Base-by-base conservation (phyloP, 2,888 invertebrate genomes). In the Barypeithes pellucidus region DNA sequence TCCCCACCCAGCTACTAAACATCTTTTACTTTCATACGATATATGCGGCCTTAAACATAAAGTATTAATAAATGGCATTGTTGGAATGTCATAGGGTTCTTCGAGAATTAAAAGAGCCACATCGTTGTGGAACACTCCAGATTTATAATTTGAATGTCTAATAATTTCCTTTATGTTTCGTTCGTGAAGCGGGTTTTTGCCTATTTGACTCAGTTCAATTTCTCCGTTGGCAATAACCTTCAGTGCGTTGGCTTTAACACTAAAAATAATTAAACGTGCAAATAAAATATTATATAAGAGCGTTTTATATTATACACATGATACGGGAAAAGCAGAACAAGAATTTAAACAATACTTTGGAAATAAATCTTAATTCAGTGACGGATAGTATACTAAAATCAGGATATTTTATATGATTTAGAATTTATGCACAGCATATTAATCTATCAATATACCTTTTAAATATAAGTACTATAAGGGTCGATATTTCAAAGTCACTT, bases 221-320 rank as follows among this genome's bases (percentile, higher is more conserved):
- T 86, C 93, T 92, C 94, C 94, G 93, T 83, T 94, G 93, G 0
- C 93, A 92, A 0, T 92, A 90, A 90, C 85, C 79, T 87, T 88
- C 36, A 81, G 72, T 16, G 75, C 61, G 0, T 59, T 22, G 0
- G 75, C 62, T 50, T 70, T 65, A 2, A 11, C 5, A 20, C 47
- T 69, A 24, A 22, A n/a, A n/a, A n/a, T n/a, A n/a, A n/a, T n/a
- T n/a, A n/a, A n/a, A n/a, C n/a, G n/a, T n/a, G n/a, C n/a, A n/a
- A n/a, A n/a, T n/a, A n/a, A n/a, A n/a, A n/a, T n/a, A n/a, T n/a
- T n/a, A n/a, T n/a, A n/a, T n/a, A n/a, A n/a, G n/a, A n/a, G n/a
- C n/a, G n/a, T n/a, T n/a, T n/a, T n/a, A n/a, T n/a, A n/a, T n/a
- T n/a, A n/a, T n/a, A n/a, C n/a, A n/a, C n/a, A n/a, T n/a, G n/a